Base-by-base conservation (phyloP, 2,797 vertebrate species). In the Triplophysa bombifrons region DNA sequence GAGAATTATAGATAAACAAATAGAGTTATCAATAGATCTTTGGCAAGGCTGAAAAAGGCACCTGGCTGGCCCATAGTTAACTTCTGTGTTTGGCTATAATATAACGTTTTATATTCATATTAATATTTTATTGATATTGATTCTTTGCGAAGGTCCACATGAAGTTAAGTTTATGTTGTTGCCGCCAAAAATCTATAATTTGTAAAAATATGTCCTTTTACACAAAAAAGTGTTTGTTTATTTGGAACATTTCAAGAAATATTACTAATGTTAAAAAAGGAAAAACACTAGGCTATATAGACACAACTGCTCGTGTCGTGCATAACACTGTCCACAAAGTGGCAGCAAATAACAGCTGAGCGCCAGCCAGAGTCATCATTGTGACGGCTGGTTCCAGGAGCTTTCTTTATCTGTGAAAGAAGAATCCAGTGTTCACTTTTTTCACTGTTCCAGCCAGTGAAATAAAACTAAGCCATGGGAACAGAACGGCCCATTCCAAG, bases 321-420 rank as follows among this genome's bases (percentile, higher is more conserved):
- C 86, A 86, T 55, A 89, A 91, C 6, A 83, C 73, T 61, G 84
- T 61, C 95, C 95, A 96, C 88, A 95, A 84, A 86, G 94, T 50
- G 85, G 90, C 89, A 25, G 88, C 89, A 74, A 95, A 90, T 82
- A 93, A 87, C 82, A 96, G 64, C 19, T 87, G 89, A 83, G 89
- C 8, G 51, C 76, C 83, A 14, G 89, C 87, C 73, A 87, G 84
- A 22, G 0, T 78, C 76, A 93, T 90, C 69, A 38, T 56, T 11
- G 30, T 20, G 41, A 12, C 10, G 53, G 17, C 22, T 38, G 56
- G 4, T 27, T 34, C 34, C 69, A 66, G 50, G 38, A 58, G 60
- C 34, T 79, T 46, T 27, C 25, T 27, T 27, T 72, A 72, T 41
- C 53, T 72, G 61, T 72, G 46, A 30, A 71, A 78, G 44, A 30